These are phyloP conservation scores for Spinus pinus DNA, from an alignment of 2,797 vertebrate genomes.

Conservation along the genomic window DNA sequence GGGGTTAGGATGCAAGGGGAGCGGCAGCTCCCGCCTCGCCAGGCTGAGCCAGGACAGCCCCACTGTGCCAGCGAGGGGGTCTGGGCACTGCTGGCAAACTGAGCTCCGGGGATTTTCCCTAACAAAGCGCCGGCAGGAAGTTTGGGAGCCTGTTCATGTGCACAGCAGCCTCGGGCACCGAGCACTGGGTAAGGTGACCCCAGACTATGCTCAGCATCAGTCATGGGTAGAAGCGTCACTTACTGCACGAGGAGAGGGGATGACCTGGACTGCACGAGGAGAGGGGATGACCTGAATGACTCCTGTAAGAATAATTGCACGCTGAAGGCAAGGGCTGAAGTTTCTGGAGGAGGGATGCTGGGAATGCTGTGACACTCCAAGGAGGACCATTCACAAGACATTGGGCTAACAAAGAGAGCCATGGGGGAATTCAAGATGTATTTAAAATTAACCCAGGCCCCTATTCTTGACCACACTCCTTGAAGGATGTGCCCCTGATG, in stretches of 20 bases:
- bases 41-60: fast-evolving
- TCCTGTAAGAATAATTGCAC: neutral
- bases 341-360: neutral
- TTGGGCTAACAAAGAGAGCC: neutral
- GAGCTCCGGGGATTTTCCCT: neutral
- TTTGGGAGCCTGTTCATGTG: neutral
- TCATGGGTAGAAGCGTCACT: neutral
- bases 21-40: fast-evolving
- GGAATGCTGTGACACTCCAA: neutral
- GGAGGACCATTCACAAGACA: neutral
- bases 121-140: neutral
- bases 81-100: neutral
- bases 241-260: neutral
- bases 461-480: neutral
- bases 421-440: neutral
- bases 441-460: neutral
- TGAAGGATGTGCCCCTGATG: neutral
- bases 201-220: neutral
- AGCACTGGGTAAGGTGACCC: neutral
- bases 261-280: neutral
- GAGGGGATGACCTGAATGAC: neutral
- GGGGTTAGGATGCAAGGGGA: neutral
- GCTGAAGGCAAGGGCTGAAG: neutral
- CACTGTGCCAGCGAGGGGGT: fast-evolving
- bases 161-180: neutral